phyloP scores from a whole-genome alignment of 2,113 vertebrate species.

The Rutilus rutilus region DNA sequence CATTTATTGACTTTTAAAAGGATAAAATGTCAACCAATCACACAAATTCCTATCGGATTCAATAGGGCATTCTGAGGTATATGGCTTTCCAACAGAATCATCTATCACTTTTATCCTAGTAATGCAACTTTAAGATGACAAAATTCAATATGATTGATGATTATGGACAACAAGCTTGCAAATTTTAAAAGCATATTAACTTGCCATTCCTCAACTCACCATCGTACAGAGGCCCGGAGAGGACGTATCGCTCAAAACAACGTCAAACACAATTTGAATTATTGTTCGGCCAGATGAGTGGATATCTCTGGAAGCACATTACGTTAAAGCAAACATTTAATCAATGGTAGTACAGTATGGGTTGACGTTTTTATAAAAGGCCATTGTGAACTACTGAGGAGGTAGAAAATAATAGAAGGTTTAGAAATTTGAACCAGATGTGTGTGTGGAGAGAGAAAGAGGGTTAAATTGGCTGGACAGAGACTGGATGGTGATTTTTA shows the following conservation, averaged over 20 bases:
- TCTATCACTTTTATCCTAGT: conserved; percentile 60
- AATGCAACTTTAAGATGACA: conserved; percentile 71
- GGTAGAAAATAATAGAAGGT: conserved; percentile 66
- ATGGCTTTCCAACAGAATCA: conserved; percentile 66
- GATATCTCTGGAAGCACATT: conserved; percentile 14
- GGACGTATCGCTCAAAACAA: conserved; percentile 11
- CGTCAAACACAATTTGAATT: conserved; percentile 50
- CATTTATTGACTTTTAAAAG: conserved; percentile 76
- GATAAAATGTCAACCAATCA: conserved; percentile 73
- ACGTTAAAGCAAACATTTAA: conserved; percentile 62
- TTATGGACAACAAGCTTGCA: conserved; percentile 67
- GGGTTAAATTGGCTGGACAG: conserved; percentile 41
- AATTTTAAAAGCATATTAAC: conserved; percentile 57
- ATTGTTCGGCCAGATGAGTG: conserved; percentile 3
- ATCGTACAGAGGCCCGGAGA: conserved; percentile 19
- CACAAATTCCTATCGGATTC: conserved; percentile 65
- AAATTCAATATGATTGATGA: conserved; percentile 73
- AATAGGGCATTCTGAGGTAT: conserved; percentile 43
- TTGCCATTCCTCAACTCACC: conserved; percentile 34
- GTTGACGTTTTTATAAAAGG: conserved; percentile 67
- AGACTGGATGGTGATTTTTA: conserved; percentile 54
- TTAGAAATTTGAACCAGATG: conserved; percentile 76
- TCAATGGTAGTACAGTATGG: conserved; percentile 46
- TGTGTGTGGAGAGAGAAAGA: conserved; percentile 55
- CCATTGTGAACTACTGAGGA: conserved; percentile 67